phyloP scores from a whole-genome alignment of 2,888 invertebrate genomes.

The Ochlodes sylvanus region DNA sequence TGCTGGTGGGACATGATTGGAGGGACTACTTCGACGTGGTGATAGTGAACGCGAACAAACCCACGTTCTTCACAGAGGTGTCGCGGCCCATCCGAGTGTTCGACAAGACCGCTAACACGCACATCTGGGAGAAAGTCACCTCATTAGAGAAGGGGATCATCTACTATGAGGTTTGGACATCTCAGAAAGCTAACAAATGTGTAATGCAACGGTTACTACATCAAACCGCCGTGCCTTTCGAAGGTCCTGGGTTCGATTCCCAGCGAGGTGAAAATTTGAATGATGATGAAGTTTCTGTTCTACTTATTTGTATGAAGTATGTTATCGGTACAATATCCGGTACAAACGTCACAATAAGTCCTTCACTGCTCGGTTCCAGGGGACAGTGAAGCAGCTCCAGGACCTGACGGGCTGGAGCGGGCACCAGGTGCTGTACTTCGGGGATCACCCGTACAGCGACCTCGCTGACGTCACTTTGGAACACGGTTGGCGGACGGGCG shows the following conservation, averaged over 20 bases:
- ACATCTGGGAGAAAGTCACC: constrained; percentile 96
- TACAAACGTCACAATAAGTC: too few species aligned
- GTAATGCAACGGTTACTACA: constrained; percentile 26
- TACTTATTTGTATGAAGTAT: too few species aligned
- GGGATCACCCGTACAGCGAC: constrained; percentile 99
- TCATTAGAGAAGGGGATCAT: constrained; percentile 94
- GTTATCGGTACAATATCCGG: too few species aligned
- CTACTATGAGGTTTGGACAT: constrained; percentile 92
- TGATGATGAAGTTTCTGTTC: too few species aligned
- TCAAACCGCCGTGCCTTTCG: too few species aligned
- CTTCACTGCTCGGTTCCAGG: constrained; percentile 80
- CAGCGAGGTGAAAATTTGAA: too few species aligned
- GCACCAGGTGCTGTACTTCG: constrained; percentile 97
- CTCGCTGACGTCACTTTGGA: constrained; percentile 97
- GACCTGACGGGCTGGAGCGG: constrained; percentile 97
- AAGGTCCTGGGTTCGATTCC: too few species aligned
- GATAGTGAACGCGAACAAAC: constrained; percentile 97
- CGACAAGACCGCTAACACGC: constrained; percentile 91
- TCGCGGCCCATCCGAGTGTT: constrained; percentile 95
- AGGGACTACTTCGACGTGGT: constrained; percentile 96
- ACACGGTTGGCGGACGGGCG: constrained; percentile 99
- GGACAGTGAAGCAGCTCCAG: constrained; percentile 96
- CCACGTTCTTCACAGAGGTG: constrained; percentile 97
- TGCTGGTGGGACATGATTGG: constrained; percentile 95
- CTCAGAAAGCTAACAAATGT: too few species aligned